Conservation (phyloP, 2,797 vertebrate species). For the Ammospiza maritima region DNA sequence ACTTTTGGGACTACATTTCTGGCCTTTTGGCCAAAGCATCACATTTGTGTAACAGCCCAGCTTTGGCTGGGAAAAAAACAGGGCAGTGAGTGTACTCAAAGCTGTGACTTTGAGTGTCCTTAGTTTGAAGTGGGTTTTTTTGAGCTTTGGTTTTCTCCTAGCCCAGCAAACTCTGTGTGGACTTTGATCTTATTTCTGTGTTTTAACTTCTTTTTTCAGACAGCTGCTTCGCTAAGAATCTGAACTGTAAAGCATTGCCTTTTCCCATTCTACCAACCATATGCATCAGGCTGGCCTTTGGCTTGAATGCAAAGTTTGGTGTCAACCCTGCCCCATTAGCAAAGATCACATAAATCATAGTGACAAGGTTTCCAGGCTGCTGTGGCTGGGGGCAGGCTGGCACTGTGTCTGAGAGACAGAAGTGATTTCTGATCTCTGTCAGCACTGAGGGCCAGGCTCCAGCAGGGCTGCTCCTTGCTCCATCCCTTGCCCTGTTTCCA, state of each 20-base stretch:
- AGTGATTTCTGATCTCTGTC: neutral
- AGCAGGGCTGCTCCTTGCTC: neutral
- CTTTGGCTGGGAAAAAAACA: neutral
- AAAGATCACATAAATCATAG: neutral
- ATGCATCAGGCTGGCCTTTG: neutral
- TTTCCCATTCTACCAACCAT: neutral
- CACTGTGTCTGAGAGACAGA: neutral
- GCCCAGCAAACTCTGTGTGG: neutral
- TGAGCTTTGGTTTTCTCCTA: neutral
- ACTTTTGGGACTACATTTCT: neutral
- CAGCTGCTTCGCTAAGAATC: neutral
- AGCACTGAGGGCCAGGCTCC: neutral
- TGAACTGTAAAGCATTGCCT: neutral
- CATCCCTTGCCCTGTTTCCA: neutral
- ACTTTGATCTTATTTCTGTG: neutral
- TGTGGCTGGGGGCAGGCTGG: neutral
- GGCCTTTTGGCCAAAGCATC: neutral
- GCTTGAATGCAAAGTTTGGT: neutral
- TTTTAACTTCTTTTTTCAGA: neutral
- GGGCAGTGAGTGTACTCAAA: neutral
- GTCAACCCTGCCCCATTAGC: neutral
- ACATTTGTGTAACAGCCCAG: neutral
- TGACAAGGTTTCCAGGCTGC: neutral
- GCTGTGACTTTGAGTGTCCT: neutral
- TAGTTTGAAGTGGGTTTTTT: neutral